phyloP scores from a whole-genome alignment of 1,140 invertebrate species.

The Alviniconcha marisindica region DNA sequence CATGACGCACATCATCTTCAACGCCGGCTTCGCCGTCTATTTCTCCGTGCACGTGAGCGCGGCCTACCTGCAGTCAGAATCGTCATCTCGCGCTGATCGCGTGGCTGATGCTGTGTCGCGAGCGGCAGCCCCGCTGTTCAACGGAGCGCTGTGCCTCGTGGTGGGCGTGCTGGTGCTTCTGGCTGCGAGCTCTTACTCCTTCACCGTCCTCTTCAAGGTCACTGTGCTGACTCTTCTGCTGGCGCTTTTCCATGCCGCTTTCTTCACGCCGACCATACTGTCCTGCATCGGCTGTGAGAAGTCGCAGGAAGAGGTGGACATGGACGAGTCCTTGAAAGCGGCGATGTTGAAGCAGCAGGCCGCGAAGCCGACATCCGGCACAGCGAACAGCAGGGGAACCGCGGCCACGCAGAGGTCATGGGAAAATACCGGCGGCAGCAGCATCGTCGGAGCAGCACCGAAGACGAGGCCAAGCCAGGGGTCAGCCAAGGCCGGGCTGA shows the following conservation, averaged over 20 bases:
- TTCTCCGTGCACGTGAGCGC: constrained; percentile 98
- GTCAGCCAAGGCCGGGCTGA: too few relatives aligned
- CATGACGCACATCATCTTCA: constrained; percentile 99
- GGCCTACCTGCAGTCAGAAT: constrained; percentile 90
- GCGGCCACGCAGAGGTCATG: too few relatives aligned
- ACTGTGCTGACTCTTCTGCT: constrained; percentile 96
- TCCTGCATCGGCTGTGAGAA: constrained; percentile 85
- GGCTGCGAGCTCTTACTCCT: constrained; percentile 95
- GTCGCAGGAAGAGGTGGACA: constrained; percentile 78
- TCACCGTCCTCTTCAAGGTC: constrained; percentile 98
- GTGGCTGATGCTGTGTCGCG: constrained; percentile 91
- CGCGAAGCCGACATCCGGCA: too few relatives aligned
- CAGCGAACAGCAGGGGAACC: too few relatives aligned
- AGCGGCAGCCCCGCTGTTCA: constrained; percentile 93
- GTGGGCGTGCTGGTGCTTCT: constrained; percentile 91
- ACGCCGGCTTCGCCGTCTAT: constrained; percentile 98
- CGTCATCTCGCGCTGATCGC: constrained; percentile 78
- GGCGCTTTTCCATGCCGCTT: constrained; percentile 94
- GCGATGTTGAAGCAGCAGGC: not conserved
- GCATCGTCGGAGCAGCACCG: too few relatives aligned
- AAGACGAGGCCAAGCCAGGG: too few relatives aligned
- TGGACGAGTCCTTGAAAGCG: not conserved
- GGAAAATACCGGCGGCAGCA: too few relatives aligned
- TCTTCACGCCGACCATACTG: constrained; percentile 93
- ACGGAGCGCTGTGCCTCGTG: constrained; percentile 95